Evolutionary conservation across 2,113 vertebrate species (phyloP), one percentile per base, ranked within the genome.

Genomic region (Gorsachius goisagi): DNA sequence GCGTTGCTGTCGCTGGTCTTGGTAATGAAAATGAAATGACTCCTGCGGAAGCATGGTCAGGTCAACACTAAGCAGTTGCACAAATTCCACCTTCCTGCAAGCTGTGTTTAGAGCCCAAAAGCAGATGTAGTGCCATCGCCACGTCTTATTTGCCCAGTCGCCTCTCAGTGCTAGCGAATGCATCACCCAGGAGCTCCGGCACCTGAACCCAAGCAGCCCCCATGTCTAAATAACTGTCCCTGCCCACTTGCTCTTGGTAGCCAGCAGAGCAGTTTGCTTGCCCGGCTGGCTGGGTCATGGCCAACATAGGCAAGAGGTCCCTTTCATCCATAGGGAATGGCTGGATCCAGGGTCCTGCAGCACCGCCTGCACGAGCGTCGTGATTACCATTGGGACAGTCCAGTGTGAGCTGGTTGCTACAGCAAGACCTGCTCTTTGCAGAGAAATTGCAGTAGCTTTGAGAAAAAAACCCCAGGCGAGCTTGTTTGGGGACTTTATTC

Each of bases 101-200:
- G 59, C 41, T n/a, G 21, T 11, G 30, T 8, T 45, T 53, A 23
- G 79, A 60, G 79, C n/a, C 41, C 33, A 30, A 9, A 15, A 60
- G 33, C 20, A 8, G 8, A 0, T 4, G 12, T 2, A 10, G 58
- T n/a, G 67, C n/a, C 35, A 16, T 35, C 30, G 4, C 52, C 12
- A 0, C 0, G 0, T 50, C 55, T 14, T 16, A 20, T 3, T 23
- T n/a, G 12, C 23, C 33, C 17, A 0, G 1, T 23, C 0, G 1
- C 32, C 26, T 41, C 85, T 37, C 5, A 2, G 58, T 32, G 20
- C n/a, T 47, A 30, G 9, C 6, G 27, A 59, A 12, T 7, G 47
- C 12, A 10, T 17, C 63, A 19, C 52, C 13, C n/a, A 45, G 35
- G 32, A 50, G 21, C 56, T 69, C 14, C 22, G 39, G 7, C 52